A percentile compares a stretch with the other conserved stretches of the same genome.
These are phyloP conservation scores for Synergus umbraculus DNA, from an alignment of 2,888 invertebrate genomes.

Conservation along the genomic window DNA sequence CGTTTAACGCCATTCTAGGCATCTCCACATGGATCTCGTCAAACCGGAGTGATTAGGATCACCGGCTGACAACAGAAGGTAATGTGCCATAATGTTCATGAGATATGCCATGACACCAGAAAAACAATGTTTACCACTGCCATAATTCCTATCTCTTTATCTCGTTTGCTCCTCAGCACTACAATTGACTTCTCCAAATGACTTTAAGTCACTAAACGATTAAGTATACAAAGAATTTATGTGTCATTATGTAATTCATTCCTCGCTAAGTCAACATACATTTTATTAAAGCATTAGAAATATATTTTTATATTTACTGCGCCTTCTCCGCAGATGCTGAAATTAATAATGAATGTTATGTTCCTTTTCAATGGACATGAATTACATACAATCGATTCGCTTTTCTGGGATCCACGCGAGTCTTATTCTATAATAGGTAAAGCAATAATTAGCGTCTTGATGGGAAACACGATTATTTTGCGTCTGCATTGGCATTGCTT, in stretches of 20 bases:
- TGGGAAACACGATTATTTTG: conserved; percentile 25
- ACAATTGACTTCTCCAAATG: not conserved
- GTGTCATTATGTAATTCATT: too few relatives aligned
- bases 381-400: not conserved
- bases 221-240: not conserved
- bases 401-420: not conserved
- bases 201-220: not conserved
- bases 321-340: not conserved
- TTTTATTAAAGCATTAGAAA: too few relatives aligned
- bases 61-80: conserved; percentile 22
- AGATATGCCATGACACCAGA: conserved; percentile 23
- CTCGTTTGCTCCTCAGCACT: not conserved
- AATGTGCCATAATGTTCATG: conserved; percentile 28
- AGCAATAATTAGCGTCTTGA: conserved; percentile 21
- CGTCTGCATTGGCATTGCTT: conserved; percentile 23
- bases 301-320: not conserved
- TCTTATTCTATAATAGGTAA: conserved; percentile 26
- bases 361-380: not conserved
- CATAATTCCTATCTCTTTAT: conserved; percentile 19
- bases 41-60: conserved; percentile 28
- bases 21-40: conserved; percentile 18
- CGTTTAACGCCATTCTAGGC: conserved; percentile 1
- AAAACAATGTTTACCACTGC: conserved; percentile 10
- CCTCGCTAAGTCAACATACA: too few relatives aligned
- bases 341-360: not conserved